These are phyloP conservation scores for Chlorops oryzae DNA, from an alignment of 1,140 invertebrate genomes.

Conservation along the genomic window DNA sequence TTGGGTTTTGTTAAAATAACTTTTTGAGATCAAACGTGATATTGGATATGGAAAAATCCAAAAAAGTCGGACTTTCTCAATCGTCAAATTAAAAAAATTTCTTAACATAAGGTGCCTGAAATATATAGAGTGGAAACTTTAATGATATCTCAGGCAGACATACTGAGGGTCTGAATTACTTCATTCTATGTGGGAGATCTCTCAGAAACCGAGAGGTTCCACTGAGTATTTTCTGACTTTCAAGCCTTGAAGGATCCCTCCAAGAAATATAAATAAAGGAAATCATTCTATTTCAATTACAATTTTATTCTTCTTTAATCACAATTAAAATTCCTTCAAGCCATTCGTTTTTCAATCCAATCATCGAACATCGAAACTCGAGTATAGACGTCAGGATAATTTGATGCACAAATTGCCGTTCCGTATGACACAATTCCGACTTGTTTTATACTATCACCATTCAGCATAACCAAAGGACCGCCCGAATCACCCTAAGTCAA, in stretches of 20 bases:
- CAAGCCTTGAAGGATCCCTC: too few relatives aligned
- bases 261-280: too few relatives aligned
- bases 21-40: too few relatives aligned
- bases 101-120: neutral
- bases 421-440: conserved; percentile 68
- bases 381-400: conserved; percentile 55
- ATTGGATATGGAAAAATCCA: too few relatives aligned
- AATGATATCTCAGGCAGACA: neutral
- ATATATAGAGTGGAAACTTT: neutral
- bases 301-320: neutral
- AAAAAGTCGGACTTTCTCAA: too few relatives aligned
- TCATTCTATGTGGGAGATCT: neutral
- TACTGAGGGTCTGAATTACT: neutral
- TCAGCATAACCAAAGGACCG: conserved; percentile 55
- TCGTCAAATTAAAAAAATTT: neutral
- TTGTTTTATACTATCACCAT: conserved; percentile 33
- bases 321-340: too few relatives aligned
- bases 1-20: too few relatives aligned
- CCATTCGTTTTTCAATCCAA: conserved; percentile 49
- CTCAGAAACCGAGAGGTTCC: neutral
- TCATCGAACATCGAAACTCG: conserved; percentile 48
- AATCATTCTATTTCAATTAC: neutral
- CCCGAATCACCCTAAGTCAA: conserved; percentile 62
- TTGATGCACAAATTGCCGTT: conserved; percentile 52
- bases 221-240: too few relatives aligned